Conservation (phyloP, 2,888 invertebrate genomes). For the Hirudinaria manillensis region DNA sequence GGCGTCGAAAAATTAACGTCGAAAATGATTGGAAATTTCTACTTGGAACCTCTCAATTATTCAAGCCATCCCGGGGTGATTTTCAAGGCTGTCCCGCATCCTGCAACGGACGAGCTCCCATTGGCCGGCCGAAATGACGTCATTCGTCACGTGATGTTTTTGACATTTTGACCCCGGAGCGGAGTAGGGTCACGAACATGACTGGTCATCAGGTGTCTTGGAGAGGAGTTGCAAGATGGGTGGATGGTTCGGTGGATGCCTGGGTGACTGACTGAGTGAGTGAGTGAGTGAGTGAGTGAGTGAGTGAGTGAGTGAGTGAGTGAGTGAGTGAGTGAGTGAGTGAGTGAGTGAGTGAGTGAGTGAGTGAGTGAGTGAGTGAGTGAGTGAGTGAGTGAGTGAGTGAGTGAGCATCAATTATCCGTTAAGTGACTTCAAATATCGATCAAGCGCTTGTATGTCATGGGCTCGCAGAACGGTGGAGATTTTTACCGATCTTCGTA, state of each 20-base stretch:
- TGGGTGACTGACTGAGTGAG: not conserved
- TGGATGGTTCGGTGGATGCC: not conserved
- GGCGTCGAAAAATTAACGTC: too few species aligned
- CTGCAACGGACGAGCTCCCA: too few species aligned
- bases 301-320: not conserved
- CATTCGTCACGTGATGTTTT: conserved; percentile 16
- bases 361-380: not conserved
- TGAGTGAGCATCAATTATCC: not conserved
- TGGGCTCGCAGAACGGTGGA: not conserved
- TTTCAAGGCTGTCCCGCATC: conserved; percentile 6
- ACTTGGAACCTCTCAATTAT: too few species aligned
- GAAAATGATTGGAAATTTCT: too few species aligned
- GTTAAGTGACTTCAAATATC: not conserved
- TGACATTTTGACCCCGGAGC: conserved; percentile 5
- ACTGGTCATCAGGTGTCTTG: not conserved
- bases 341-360: not conserved
- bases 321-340: not conserved
- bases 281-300: not conserved
- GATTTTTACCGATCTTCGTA: not conserved
- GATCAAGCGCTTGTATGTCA: not conserved
- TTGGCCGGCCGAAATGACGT: conserved; percentile 2
- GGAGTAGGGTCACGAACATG: conserved; percentile 2
- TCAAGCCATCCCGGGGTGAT: not conserved
- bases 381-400: not conserved
- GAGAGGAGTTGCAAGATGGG: conserved; percentile 4